Evolutionary conservation across 2,113 vertebrate species (phyloP), one percentile per base, ranked within the genome.

Genomic region (Todiramphus chloris): DNA sequence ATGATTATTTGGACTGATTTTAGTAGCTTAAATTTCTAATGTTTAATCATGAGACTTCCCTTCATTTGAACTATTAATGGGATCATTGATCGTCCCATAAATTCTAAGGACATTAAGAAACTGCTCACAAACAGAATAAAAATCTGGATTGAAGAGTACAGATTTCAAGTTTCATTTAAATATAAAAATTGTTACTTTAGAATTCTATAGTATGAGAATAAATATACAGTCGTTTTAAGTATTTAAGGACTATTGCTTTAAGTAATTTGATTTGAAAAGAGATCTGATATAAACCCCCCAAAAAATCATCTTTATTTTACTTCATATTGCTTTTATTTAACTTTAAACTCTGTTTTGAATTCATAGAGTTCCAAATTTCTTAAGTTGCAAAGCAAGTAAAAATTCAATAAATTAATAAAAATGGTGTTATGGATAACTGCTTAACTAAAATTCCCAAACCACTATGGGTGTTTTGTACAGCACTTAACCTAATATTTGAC

Each of bases 381-480:
- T 83, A 68, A 81, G 28, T 41, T 82, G 19, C 16, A 70, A 68
- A 68, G 33, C 12, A 89, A 84, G 60, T 41, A 90, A 75, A 93
- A 53, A 73, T 28, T 74, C 62, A 81, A 64, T 66, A 68, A 78
- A 87, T 75, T 90, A 2, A 15, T 89, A 77, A 73, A 43, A 81
- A 96, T 72, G 3, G 19, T 39, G 18, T 72, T 75, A 79, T 11
- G 19, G 39, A 28, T 78, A 89, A 82, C 75, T 84, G 43, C 10
- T 37, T 75, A 44, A 84, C 72, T 84, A 91, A 90, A 96, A 95
- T 78, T 82, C 35, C 77, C 69, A 66, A 90, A 73, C 27, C 12
- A 87, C 8, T 21, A 39, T 59, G 44, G 11, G 5, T 85, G 23
- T n/a, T 88, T 83, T 75, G 46, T 89, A 53, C 33, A 35, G 11